phyloP scores from a whole-genome alignment of 2,888 invertebrate genomes.

The Latheticus oryzae region DNA sequence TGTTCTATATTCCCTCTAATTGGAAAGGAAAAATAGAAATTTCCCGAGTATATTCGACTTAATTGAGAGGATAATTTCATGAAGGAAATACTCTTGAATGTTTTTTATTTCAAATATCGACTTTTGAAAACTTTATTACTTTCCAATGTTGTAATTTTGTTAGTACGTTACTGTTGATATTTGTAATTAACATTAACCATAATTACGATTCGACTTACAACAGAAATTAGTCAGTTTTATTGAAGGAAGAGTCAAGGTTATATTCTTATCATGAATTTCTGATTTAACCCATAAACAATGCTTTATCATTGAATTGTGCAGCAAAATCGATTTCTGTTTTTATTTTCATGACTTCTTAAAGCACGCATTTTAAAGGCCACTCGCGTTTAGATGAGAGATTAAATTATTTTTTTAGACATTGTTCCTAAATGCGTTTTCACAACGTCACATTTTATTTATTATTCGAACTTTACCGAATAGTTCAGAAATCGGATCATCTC shows the following conservation, averaged over 20 bases:
- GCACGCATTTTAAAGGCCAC: slow-evolving; percentile 11
- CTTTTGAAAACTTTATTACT: slow-evolving; percentile 6
- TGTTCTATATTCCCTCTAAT: too few species aligned
- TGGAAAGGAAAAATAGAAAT: neutral
- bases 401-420: slow-evolving; percentile 9
- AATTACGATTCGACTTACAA: slow-evolving; percentile 31
- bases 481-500: too few species aligned
- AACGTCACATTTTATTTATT: slow-evolving; percentile 3
- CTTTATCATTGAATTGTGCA: slow-evolving; percentile 15
- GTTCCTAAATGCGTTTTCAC: too few species aligned
- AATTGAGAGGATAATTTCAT: slow-evolving; percentile 8
- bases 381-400: slow-evolving; percentile 15
- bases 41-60: neutral
- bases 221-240: slow-evolving; percentile 31
- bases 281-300: slow-evolving; percentile 9
- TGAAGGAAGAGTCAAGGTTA: slow-evolving; percentile 21
- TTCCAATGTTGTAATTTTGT: slow-evolving; percentile 26
- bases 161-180: slow-evolving; percentile 26
- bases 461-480: too few species aligned
- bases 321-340: slow-evolving; percentile 10
- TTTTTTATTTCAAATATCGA: slow-evolving; percentile 9
- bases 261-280: slow-evolving; percentile 20
- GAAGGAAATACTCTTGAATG: slow-evolving; percentile 9
- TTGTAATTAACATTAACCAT: slow-evolving; percentile 31
- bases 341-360: slow-evolving; percentile 7